Conservation (phyloP, 1,140 invertebrate genomes). For the Diploscapter pachys region DNA sequence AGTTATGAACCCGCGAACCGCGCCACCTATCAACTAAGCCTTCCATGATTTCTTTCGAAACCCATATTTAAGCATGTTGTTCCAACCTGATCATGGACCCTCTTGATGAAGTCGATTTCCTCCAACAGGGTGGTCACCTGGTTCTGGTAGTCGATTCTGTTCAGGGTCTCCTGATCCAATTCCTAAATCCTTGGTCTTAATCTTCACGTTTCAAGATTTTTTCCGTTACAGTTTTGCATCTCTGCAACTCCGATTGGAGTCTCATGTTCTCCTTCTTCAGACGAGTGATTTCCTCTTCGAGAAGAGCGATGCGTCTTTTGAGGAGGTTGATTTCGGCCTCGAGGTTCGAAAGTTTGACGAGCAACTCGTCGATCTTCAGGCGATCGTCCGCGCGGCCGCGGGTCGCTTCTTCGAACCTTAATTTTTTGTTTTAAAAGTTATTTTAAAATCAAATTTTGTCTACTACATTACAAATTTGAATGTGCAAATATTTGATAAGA, state of each 20-base stretch:
- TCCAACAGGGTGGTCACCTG: conserved; percentile 57
- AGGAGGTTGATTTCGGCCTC: conserved; percentile 52
- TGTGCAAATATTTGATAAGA: too few species aligned
- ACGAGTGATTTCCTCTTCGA: conserved; percentile 52
- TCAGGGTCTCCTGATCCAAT: conserved; percentile 57
- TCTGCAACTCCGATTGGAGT: conserved; percentile 45
- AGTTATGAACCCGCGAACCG: too few species aligned
- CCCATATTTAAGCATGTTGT: not conserved
- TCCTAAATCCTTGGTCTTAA: conserved; percentile 37
- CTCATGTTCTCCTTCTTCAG: conserved; percentile 53
- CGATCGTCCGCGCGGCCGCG: conserved; percentile 46
- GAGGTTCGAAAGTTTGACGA: conserved; percentile 46
- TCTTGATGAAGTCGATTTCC: conserved; percentile 56
- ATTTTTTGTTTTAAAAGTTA: not conserved
- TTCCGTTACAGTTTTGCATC: conserved; percentile 18
- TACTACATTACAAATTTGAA: not conserved
- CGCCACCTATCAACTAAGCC: too few species aligned
- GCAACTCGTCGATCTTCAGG: conserved; percentile 49
- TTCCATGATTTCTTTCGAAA: too few species aligned
- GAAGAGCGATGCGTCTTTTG: conserved; percentile 51
- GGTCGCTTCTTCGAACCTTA: conserved; percentile 52
- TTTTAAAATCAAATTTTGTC: not conserved
- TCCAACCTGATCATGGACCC: conserved; percentile 49
- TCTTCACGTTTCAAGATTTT: not conserved
- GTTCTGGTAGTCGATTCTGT: conserved; percentile 58